Evolutionary conservation across 2,888 invertebrate genomes (phyloP).

Genomic region (Dorcus parallelipipedus): DNA sequence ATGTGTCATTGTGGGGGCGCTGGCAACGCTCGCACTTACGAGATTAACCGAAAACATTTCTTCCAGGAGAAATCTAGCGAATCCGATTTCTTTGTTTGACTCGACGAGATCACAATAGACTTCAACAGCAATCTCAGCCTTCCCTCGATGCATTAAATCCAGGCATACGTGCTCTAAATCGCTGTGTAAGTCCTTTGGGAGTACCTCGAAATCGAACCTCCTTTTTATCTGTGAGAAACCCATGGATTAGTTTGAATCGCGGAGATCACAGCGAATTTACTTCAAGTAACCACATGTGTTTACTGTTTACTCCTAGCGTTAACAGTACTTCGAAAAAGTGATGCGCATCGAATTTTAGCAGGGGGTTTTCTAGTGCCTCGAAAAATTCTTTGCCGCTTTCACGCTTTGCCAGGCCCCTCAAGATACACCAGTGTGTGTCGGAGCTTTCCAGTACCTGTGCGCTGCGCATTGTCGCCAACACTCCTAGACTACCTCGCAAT

Average conservation of each 20-base stretch:
- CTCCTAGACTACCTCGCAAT: constrained; percentile 49
- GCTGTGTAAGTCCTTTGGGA: constrained; percentile 17
- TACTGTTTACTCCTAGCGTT: constrained; percentile 40
- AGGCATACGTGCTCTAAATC: constrained; percentile 47
- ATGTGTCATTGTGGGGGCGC: not conserved
- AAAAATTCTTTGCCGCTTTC: constrained; percentile 42
- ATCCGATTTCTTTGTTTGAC: constrained; percentile 53
- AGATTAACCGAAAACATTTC: constrained; percentile 56
- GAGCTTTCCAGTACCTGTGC: constrained; percentile 50
- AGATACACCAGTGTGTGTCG: constrained; percentile 53
- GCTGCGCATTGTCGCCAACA: constrained; percentile 57
- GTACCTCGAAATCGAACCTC: constrained; percentile 12
- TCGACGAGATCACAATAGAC: constrained; percentile 48
- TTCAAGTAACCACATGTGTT: constrained; percentile 23
- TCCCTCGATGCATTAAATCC: constrained; percentile 51
- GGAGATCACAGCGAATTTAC: constrained; percentile 11
- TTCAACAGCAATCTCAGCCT: constrained; percentile 50
- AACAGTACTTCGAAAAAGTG: constrained; percentile 48
- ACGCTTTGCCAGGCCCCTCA: constrained; percentile 53
- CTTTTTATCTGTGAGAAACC: constrained; percentile 19
- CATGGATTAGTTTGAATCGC: not conserved
- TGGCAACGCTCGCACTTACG: constrained; percentile 37
- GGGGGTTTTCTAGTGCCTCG: constrained; percentile 43
- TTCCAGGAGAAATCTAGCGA: constrained; percentile 54
- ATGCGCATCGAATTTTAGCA: constrained; percentile 32